Evolutionary conservation across 2,888 invertebrate species (phyloP).

Genomic region (Lycocerus yunnanus): DNA sequence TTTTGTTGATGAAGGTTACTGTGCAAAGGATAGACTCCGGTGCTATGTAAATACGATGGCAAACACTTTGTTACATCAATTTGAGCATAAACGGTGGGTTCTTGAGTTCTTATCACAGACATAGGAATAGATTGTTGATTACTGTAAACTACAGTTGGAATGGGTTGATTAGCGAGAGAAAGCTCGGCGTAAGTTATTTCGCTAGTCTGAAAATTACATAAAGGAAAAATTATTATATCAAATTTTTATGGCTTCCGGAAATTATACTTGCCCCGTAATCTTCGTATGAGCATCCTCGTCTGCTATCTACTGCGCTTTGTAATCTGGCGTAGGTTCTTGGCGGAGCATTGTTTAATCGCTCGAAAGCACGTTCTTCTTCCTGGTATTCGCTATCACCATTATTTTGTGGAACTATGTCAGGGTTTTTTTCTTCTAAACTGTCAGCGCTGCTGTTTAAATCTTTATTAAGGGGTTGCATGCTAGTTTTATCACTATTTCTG

Average conservation of each 20-base stretch:
- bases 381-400: slow-evolving; percentile 60
- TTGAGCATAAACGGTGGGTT: slow-evolving; percentile 63
- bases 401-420: slow-evolving; percentile 63
- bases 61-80: slow-evolving; percentile 56
- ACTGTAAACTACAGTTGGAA: slow-evolving; percentile 54
- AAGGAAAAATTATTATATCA: not conserved
- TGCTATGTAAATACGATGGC: slow-evolving; percentile 44
- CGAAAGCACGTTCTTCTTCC: slow-evolving; percentile 61
- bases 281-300: slow-evolving; percentile 53
- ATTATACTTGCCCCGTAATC: slow-evolving; percentile 35
- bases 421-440: slow-evolving; percentile 63
- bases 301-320: slow-evolving; percentile 50
- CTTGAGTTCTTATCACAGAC: slow-evolving; percentile 54
- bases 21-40: slow-evolving; percentile 52
- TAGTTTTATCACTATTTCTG: slow-evolving; percentile 54
- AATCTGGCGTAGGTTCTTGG: slow-evolving; percentile 52
- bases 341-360: slow-evolving; percentile 58
- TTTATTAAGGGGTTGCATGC: slow-evolving; percentile 57
- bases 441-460: slow-evolving; percentile 58
- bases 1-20: slow-evolving; percentile 48
- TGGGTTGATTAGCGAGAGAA: slow-evolving; percentile 53
- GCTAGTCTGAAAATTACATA: slow-evolving; percentile 51
- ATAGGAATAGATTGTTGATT: slow-evolving; percentile 54
- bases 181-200: slow-evolving; percentile 64
- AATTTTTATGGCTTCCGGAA: not conserved